Percentiles rank a stretch among this genome's conserved stretches.
These are phyloP conservation scores for Catharus bicknelli DNA, from an alignment of 2,113 vertebrate species.

Conservation along the genomic window DNA sequence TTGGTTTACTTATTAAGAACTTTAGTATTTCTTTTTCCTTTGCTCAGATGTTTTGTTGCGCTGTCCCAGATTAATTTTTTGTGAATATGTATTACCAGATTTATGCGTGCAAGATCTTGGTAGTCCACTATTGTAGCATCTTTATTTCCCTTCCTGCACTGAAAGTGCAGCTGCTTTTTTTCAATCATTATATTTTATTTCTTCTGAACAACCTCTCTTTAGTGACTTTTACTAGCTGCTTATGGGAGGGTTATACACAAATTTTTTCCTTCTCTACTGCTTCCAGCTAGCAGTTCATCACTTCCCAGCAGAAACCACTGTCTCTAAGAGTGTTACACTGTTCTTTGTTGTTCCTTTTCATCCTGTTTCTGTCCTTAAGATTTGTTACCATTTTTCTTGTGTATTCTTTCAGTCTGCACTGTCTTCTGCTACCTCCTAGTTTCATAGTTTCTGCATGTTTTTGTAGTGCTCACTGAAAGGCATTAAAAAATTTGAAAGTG, in stretches of 20 bases:
- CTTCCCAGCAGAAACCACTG: not conserved
- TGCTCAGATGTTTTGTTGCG: not conserved
- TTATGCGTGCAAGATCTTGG: not conserved
- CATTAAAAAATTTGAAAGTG: not conserved
- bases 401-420: not conserved
- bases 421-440: not conserved
- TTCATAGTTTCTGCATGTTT: not conserved
- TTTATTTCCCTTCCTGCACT: not conserved
- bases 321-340: not conserved
- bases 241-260: not conserved
- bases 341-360: not conserved
- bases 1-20: not conserved
- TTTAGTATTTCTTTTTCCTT: fast-evolving
- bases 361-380: not conserved
- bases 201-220: not conserved
- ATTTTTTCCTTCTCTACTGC: not conserved
- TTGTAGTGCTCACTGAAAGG: not conserved
- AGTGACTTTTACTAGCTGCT: not conserved
- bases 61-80: not conserved
- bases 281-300: not conserved
- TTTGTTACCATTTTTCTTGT: not conserved
- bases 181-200: not conserved
- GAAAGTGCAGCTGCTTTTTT: not conserved
- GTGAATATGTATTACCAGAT: not conserved
- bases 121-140: fast-evolving